Evolutionary conservation across 2,888 invertebrate species (phyloP).

Genomic region (Cabera pusaria): DNA sequence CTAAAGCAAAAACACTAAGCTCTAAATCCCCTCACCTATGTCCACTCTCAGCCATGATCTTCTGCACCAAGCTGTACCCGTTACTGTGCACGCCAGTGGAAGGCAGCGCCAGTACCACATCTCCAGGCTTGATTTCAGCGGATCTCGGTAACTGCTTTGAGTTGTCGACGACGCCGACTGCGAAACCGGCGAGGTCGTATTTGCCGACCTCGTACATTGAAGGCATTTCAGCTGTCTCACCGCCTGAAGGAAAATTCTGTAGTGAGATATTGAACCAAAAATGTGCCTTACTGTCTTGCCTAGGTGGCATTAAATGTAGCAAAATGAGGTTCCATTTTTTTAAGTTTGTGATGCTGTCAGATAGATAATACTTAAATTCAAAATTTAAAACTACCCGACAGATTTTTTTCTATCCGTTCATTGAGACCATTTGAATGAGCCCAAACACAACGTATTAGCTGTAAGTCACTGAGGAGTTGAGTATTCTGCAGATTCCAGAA

Average conservation of each 20-base stretch:
- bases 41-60: conserved; percentile 87
- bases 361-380: no score
- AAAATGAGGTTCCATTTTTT: no score
- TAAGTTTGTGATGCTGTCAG: no score
- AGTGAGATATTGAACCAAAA: not conserved
- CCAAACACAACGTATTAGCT: no score
- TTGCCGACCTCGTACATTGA: conserved; percentile 94
- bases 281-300: no score
- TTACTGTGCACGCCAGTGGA: conserved; percentile 97
- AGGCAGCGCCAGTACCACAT: conserved; percentile 92
- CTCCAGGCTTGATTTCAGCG: conserved; percentile 87
- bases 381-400: no score
- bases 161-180: conserved; percentile 95
- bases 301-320: no score
- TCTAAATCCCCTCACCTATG: conserved; percentile 79
- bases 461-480: no score
- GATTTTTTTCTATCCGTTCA: no score
- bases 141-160: conserved; percentile 86
- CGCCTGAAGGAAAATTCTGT: conserved; percentile 77
- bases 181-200: conserved; percentile 98
- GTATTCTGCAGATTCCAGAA: no score
- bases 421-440: no score
- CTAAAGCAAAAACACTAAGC: no score
- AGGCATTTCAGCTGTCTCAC: conserved; percentile 99
- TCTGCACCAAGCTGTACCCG: conserved; percentile 95